Conservation (phyloP, 1,140 invertebrate species). For the Stegodyphus mimosarum region DNA sequence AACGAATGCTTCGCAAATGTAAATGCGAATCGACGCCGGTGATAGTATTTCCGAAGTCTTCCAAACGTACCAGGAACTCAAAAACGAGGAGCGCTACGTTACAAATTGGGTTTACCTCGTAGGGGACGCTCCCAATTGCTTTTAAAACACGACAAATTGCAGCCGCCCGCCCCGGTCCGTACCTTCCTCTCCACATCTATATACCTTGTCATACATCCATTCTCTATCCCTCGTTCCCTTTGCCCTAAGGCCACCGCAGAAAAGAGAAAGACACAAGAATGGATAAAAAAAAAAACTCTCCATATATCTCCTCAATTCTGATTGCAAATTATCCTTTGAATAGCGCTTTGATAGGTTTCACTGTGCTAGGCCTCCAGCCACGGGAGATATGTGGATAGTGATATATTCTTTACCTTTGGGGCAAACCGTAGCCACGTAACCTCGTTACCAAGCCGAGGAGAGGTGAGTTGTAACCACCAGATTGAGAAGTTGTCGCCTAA, state of each 20-base stretch:
- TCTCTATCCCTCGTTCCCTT: slow-evolving; percentile 1
- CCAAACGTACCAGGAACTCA: slow-evolving; percentile 11
- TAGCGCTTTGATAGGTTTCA: slow-evolving; percentile 59
- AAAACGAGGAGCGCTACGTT: slow-evolving; percentile 50
- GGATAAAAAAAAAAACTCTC: neutral
- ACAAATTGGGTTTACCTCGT: slow-evolving; percentile 50
- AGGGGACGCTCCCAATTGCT: slow-evolving; percentile 46
- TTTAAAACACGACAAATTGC: slow-evolving; percentile 60
- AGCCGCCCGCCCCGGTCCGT: neutral
- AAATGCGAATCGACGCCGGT: slow-evolving; percentile 57
- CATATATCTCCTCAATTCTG: slow-evolving; percentile 38
- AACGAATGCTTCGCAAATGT: slow-evolving; percentile 47
- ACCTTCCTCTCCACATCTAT: slow-evolving; percentile 9
- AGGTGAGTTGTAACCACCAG: slow-evolving; percentile 5
- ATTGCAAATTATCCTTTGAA: slow-evolving; percentile 56
- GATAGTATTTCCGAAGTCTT: slow-evolving; percentile 41
- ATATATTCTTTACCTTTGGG: slow-evolving; percentile 44
- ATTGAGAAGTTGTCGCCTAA: slow-evolving; percentile 57
- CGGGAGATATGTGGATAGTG: slow-evolving; percentile 26
- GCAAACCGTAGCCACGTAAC: slow-evolving; percentile 40
- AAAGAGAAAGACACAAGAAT: slow-evolving; percentile 9
- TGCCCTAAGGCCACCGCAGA: slow-evolving; percentile 7
- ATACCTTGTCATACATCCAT: slow-evolving; percentile 2
- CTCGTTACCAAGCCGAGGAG: slow-evolving; percentile 36
- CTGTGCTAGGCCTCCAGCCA: slow-evolving; percentile 27